Evolutionary conservation across 1,140 invertebrate species (phyloP).

Genomic region (Saccostrea glomerata): DNA sequence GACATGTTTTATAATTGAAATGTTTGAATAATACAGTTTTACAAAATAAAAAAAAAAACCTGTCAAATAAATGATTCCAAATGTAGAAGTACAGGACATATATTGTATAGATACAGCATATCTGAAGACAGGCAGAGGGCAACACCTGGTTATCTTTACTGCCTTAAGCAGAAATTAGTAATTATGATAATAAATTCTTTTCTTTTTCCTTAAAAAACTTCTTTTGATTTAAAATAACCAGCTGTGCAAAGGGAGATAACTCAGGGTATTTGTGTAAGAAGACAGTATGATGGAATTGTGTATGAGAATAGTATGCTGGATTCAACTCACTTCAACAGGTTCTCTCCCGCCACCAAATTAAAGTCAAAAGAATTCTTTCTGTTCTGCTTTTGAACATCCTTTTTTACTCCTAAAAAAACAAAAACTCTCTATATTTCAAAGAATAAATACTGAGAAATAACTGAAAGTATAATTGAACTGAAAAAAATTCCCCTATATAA

Average conservation of each 20-base stretch:
- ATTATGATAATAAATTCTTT: background rate
- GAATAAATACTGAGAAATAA: no score
- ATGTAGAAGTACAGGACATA: background rate
- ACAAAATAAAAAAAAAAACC: background rate
- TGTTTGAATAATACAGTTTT: background rate
- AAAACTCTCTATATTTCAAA: background rate
- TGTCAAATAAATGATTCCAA: background rate
- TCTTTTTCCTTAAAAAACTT: background rate
- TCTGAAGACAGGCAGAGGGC: background rate
- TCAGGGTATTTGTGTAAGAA: background rate
- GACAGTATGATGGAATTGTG: no score
- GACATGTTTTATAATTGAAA: background rate
- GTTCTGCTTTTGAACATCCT: slow-evolving; percentile 12
- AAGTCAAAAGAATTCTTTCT: slow-evolving; percentile 29
- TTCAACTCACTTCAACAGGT: background rate
- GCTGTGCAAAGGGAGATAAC: background rate
- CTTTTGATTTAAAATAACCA: background rate
- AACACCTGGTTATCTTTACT: slow-evolving; percentile 1
- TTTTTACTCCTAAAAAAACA: slow-evolving; percentile 4
- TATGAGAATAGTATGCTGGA: background rate
- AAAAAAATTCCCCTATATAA: background rate
- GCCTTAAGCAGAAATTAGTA: background rate
- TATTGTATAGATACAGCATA: background rate
- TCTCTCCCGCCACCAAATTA: background rate
- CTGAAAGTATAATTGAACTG: no score